Base-by-base conservation (phyloP, 2,113 vertebrate species). In the Pseudolaguvia tuberculata region DNA sequence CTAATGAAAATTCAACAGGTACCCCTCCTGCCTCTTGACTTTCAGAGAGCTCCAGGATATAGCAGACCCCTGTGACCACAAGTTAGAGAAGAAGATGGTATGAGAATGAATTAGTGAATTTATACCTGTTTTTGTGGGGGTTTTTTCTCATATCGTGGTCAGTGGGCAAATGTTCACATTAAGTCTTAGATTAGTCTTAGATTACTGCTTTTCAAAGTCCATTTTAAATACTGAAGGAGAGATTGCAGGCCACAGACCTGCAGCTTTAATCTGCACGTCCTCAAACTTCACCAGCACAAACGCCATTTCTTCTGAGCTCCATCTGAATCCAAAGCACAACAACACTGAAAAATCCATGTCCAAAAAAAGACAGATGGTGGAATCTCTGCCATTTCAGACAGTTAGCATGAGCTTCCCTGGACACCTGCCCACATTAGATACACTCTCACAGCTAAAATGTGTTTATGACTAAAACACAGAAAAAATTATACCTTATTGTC, bases 311-410 rank as follows among this genome's bases (percentile, higher is more conserved):
- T 45, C 65, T 59, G 63, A 51, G n/a, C 39, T 76, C 47, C 66
- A 61, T 29, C 65, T 76, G 74, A 47, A 47, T 67, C 51, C 62
- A 48, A 31, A 61, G 18, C 62, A 53, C 48, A 27, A 47, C 66
- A 61, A 65, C 62, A 65, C 65, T 70, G 66, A 66, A 47, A 53
- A 76, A 61, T 70, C 66, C 75, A 76, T 29, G 17, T 66, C 66
- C 75, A 76, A 76, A 76, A 70, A 56, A 70, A 70, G 75, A 76
- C 66, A 76, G 75, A 76, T 70, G 75, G 66, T 76, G 62, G 29
- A 17, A 21, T 76, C 75, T 76, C 66, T 76, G 75, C 75, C 47
- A 76, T 76, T 76, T 70, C 75, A 76, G 75, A 70, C 66, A 76
- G 66, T 70, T 70, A 70, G 67, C 66, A 70, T 27, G 66, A 66